Percentiles rank a stretch among this genome's conserved stretches.
phyloP scores from a whole-genome alignment of 30 jellyfish, hydroid and myxozoan species.

The Chrysaora quinquecirrha region DNA sequence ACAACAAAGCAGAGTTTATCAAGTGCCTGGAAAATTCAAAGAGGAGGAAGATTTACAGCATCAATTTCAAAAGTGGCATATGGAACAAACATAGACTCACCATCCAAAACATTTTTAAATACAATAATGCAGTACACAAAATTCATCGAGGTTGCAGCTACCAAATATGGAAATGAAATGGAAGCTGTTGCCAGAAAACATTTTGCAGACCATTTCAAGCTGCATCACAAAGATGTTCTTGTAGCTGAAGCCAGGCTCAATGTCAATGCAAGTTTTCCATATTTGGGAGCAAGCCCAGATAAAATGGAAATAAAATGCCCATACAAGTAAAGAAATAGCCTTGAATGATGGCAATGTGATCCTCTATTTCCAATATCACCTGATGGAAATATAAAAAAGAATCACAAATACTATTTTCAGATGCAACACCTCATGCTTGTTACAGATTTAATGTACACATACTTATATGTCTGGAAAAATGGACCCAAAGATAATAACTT shows the following conservation, averaged over 20 bases:
- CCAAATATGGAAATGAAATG: slow-evolving; percentile 36
- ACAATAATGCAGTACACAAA: slow-evolving; percentile 15
- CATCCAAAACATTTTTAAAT: slow-evolving; percentile 24
- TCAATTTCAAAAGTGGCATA: slow-evolving; percentile 30
- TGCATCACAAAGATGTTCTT: slow-evolving; percentile 8
- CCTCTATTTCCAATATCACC: slow-evolving; percentile 17
- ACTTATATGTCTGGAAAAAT: not conserved
- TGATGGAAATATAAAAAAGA: not conserved
- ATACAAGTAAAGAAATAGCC: slow-evolving; percentile 17
- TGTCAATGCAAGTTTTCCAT: not conserved
- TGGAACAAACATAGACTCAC: slow-evolving; percentile 39
- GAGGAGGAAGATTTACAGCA: slow-evolving; percentile 47
- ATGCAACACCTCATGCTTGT: slow-evolving; percentile 41
- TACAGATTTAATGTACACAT: slow-evolving; percentile 21
- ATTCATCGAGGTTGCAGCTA: slow-evolving; percentile 25
- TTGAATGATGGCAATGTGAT: slow-evolving; percentile 47
- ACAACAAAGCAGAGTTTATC: slow-evolving; percentile 41
- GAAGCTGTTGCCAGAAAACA: slow-evolving; percentile 27
- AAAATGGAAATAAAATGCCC: slow-evolving; percentile 49
- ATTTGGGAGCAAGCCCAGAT: slow-evolving; percentile 33
- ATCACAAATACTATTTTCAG: slow-evolving; percentile 30
- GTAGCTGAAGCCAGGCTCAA: not conserved
- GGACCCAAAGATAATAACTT: slow-evolving; percentile 9
- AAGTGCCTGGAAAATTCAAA: slow-evolving; percentile 23
- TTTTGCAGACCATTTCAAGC: not conserved